These are phyloP conservation scores for Tetragonula clypearis DNA, from an alignment of 1,140 invertebrate species.

Conservation along the genomic window DNA sequence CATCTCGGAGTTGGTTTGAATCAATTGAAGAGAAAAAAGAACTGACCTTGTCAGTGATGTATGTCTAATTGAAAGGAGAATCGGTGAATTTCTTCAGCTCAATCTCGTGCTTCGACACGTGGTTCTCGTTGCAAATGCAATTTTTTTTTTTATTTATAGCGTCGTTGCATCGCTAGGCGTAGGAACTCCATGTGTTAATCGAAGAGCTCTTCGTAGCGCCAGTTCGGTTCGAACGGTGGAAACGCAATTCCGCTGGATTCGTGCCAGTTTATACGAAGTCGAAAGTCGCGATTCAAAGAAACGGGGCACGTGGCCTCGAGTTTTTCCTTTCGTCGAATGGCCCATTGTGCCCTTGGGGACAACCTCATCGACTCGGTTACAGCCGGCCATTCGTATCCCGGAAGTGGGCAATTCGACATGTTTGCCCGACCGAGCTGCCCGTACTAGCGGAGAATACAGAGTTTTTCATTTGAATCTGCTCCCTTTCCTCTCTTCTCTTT, in stretches of 20 bases:
- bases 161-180: slow-evolving; percentile 1
- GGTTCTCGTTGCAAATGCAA: background rate
- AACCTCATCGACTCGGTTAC: slow-evolving; percentile 31
- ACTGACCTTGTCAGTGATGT: too few relatives aligned
- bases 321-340: slow-evolving; percentile 28
- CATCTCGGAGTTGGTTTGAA: too few relatives aligned
- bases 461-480: background rate
- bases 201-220: background rate
- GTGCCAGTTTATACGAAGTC: slow-evolving; percentile 37
- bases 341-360: slow-evolving; percentile 28
- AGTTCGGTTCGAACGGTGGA: background rate
- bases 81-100: too few relatives aligned
- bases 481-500: background rate
- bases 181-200: slow-evolving; percentile 25
- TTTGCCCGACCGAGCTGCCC: background rate
- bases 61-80: too few relatives aligned
- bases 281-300: slow-evolving; percentile 47
- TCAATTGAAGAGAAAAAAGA: too few relatives aligned
- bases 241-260: slow-evolving; percentile 45
- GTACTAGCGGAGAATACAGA: slow-evolving; percentile 4
- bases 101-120: background rate
- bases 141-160: slow-evolving; percentile 22
- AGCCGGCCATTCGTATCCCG: slow-evolving; percentile 3
- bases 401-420: slow-evolving; percentile 25
- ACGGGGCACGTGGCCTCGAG: background rate